Base-by-base conservation (phyloP, 1,140 invertebrate genomes). In the Drosophila setifemur region DNA sequence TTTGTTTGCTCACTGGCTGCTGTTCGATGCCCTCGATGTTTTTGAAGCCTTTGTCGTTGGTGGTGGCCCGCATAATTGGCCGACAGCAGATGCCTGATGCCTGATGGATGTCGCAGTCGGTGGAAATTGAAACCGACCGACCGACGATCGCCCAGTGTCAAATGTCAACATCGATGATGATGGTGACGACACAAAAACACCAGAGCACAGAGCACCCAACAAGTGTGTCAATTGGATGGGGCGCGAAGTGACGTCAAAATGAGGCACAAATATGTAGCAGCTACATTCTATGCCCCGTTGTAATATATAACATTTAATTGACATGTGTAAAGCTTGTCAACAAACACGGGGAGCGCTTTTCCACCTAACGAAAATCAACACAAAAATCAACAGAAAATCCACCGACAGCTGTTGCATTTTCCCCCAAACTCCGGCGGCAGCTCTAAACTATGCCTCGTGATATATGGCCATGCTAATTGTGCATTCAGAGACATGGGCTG, bases 251-350 rank as follows among this genome's bases (percentile, higher is more conserved):
- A 85, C 78, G 78, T 85, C 79, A 73, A 83, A n/a, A 71, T 43
- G 47, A 25, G 37, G 55, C 69, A 44, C 48, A 52, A 49, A 47
- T 23, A 21, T 1, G 4, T 7, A 14, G n/a, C n/a, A n/a, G n/a
- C n/a, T n/a, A n/a, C n/a, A n/a, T n/a, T n/a, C 11, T 12, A 7
- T 14, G 14, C 37, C 55, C 37, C 48, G 43, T 54, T 69, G 39
- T 75, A 67, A 74, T 86, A 83, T 83, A 83, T 74, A 83, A 83
- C 81, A 79, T 72, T 86, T 85, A 83, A 85, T 83, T 85, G 79
- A 83, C 79, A 83, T 73, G 73, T 83, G 79, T 78, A 72, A 39
- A 63, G 52, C 79, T 79, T 85, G 79, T 83, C 79, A 83, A 79
- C 79, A 83, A 78, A 78, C 58, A 85, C 57, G 39, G 45, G 66